Conservation (phyloP, 2,113 vertebrate species). For the Carassius gibelio region DNA sequence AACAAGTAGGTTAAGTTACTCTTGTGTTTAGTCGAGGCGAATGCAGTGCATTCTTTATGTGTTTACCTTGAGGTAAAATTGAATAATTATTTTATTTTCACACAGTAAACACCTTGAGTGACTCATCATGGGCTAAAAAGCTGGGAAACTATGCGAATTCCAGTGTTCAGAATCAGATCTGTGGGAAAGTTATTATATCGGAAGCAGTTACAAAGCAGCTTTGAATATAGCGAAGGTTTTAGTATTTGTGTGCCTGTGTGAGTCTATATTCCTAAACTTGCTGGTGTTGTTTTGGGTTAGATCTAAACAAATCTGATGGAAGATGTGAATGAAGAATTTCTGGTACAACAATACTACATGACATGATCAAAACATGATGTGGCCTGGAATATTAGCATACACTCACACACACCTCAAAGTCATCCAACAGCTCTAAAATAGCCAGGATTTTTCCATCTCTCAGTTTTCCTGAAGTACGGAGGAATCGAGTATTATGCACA, state of each 20-base stretch:
- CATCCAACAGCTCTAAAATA: conserved; percentile 1
- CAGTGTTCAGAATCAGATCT: neutral
- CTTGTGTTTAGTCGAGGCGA: conserved; percentile 46
- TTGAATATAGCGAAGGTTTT: neutral
- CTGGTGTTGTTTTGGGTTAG: neutral
- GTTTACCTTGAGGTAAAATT: conserved; percentile 42
- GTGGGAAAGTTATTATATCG: conserved; percentile 3
- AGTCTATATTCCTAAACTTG: neutral
- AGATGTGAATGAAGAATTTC: neutral
- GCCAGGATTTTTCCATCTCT: neutral
- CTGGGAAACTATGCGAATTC: neutral
- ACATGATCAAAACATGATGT: conserved; percentile 36
- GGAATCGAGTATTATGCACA: neutral
- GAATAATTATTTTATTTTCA: neutral
- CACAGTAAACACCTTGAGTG: neutral
- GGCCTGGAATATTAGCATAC: conserved; percentile 17
- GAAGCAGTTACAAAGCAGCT: conserved; percentile 1
- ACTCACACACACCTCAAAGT: neutral
- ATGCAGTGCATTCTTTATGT: neutral
- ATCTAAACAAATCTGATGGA: neutral
- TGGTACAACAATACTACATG: neutral
- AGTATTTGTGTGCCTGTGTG: neutral
- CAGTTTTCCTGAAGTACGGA: neutral
- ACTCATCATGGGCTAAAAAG: neutral
- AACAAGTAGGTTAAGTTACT: conserved; percentile 59